Base-by-base conservation (phyloP, 2,113 vertebrate species). In the Sylvietta virens region DNA sequence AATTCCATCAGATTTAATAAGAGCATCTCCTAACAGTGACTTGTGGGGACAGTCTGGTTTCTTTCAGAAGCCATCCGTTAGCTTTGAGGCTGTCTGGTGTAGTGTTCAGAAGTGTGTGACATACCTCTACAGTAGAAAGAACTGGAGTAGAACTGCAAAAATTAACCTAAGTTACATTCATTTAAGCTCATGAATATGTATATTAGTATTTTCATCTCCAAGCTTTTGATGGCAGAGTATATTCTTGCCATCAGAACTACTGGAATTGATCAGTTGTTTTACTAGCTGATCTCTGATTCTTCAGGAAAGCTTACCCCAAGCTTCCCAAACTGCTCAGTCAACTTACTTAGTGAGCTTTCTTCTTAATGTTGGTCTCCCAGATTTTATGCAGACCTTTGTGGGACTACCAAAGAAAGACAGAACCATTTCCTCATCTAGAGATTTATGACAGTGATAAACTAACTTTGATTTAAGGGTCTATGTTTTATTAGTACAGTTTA, bases 401-500 rank as follows among this genome's bases (percentile, higher is more conserved):
- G 45, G 31, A 5, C 24, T 92, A 47, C 11, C 33, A 78, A 2
- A n/a, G 74, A 62, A 73, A 78, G 80, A 64, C 39, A 47, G 10
- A 35, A 79, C 30, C 11, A 2, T 60, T 81, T 86, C 86, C 19
- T 94, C 21, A 45, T 72, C 35, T 50, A 56, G 44, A 73, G 31
- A 72, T 94, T 97, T 96, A 86, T 78, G 8, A 51, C 88, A 57
- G 31, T 42, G 50, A 24, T 95, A 84, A 92, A 81, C 8, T 44
- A 86, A 70, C 45, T 90, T 95, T 81, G 15, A 67, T 95, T 91
- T 93, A 86, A 91, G 28, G 8, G 6, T 81, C 15, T 76, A 13
- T 56, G 28, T 96, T 96, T 93, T 82, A 45, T 73, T 94, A 88
- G 65, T 81, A 24, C 74, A 21, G 15, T 58, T 97, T 90, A 74